A percentile compares a stretch with the other conserved stretches of the same genome.
Conservation (phyloP, 2,888 invertebrate genomes). For the Pasiphila rectangulata region DNA sequence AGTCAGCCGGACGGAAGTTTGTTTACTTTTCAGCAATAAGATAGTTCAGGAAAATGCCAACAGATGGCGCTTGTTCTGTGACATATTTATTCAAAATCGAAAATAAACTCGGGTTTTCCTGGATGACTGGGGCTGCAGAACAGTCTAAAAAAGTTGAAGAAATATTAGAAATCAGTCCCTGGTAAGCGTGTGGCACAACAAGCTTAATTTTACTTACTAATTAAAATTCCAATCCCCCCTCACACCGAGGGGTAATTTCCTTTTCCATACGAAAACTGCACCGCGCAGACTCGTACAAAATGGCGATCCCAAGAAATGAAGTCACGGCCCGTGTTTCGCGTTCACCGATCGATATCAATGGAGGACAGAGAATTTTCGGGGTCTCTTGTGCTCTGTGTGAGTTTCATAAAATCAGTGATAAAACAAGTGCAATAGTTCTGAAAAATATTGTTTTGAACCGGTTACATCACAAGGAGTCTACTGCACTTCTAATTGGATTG, state of each 20-base stretch:
- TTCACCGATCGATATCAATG: slow-evolving; percentile 85
- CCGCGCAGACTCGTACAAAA: slow-evolving; percentile 87
- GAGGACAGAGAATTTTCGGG: slow-evolving; percentile 76
- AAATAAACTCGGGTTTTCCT: slow-evolving; percentile 75
- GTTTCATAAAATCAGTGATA: slow-evolving; percentile 68
- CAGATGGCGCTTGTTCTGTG: slow-evolving; percentile 61
- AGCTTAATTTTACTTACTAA: slow-evolving; percentile 43
- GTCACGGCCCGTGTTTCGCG: slow-evolving; percentile 69
- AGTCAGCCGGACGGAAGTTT: slow-evolving; percentile 37
- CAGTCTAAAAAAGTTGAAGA: slow-evolving; percentile 43
- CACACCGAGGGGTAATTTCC: slow-evolving; percentile 74
- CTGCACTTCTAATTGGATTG: slow-evolving; percentile 68
- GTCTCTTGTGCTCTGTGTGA: slow-evolving; percentile 67
- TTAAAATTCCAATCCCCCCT: slow-evolving; percentile 64
- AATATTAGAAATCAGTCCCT: slow-evolving; percentile 43
- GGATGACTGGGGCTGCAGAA: slow-evolving; percentile 47
- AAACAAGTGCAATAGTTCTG: slow-evolving; percentile 62
- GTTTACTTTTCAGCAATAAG: slow-evolving; percentile 54
- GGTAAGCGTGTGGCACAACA: slow-evolving; percentile 55
- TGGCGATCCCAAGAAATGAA: slow-evolving; percentile 82
- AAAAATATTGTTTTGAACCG: slow-evolving; percentile 74
- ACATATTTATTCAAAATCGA: slow-evolving; percentile 74
- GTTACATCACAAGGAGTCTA: slow-evolving; percentile 77
- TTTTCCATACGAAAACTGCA: slow-evolving; percentile 74
- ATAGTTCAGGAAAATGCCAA: slow-evolving; percentile 51